These are phyloP conservation scores for Nysson spinosus DNA, from an alignment of 2,888 invertebrate genomes.

Conservation along the genomic window DNA sequence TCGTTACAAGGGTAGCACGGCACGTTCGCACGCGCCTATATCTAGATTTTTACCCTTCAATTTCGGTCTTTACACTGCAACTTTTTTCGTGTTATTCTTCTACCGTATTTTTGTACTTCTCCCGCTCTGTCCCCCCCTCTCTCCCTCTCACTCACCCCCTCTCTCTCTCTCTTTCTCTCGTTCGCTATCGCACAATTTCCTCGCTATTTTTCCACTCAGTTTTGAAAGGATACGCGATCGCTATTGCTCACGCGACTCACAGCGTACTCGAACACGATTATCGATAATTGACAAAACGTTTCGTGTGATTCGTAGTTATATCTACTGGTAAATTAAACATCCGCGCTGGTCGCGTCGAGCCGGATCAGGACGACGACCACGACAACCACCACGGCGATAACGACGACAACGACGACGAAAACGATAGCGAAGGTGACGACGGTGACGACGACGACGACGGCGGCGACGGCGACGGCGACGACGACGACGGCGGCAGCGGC, in stretches of 20 bases:
- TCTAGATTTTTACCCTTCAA: not conserved
- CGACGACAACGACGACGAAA: conserved; percentile 12
- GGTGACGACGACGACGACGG: conserved; percentile 21
- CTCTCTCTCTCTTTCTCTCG: conserved; percentile 12
- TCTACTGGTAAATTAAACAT: conserved; percentile 3
- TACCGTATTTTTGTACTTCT: not conserved
- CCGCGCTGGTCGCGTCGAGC: conserved; percentile 41
- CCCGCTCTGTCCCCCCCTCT: conserved; percentile 12
- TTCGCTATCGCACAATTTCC: conserved; percentile 3
- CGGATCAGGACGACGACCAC: conserved; percentile 44
- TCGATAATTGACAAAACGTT: conserved; percentile 25
- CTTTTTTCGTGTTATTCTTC: not conserved
- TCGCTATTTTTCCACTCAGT: conserved; percentile 2
- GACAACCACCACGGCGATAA: conserved; percentile 19
- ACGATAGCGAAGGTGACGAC: conserved; percentile 12
- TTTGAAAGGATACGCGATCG: not conserved
- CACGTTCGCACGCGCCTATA: too few species aligned
- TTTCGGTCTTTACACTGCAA: too few species aligned
- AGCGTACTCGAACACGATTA: conserved; percentile 7
- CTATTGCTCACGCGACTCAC: not conserved
- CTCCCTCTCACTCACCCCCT: not conserved
- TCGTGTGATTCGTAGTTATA: conserved; percentile 3
- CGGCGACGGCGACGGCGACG: conserved; percentile 30
- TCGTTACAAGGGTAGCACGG: too few species aligned
- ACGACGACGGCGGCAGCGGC: conserved; percentile 18